Evolutionary conservation across 2,888 invertebrate species (phyloP).

Genomic region (Trichacis sp.): DNA sequence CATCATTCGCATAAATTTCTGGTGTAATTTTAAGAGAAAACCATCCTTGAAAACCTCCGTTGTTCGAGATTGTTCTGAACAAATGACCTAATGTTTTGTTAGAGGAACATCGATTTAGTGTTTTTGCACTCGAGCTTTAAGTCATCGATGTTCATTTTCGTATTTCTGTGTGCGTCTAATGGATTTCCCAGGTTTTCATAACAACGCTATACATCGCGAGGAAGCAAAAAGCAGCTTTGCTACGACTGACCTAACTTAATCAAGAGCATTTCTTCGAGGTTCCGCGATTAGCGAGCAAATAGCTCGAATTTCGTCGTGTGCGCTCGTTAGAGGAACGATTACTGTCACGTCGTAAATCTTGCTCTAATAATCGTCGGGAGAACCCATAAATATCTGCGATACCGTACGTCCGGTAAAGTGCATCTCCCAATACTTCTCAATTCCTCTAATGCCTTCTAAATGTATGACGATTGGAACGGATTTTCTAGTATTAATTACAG

Average conservation of each 20-base stretch:
- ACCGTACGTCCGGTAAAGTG: constrained; percentile 17
- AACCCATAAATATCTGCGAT: constrained; percentile 47
- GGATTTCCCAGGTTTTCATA: constrained; percentile 38
- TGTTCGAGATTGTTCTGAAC: too few species aligned
- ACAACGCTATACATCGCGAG: constrained; percentile 34
- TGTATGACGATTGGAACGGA: too few species aligned
- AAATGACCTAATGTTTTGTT: too few species aligned
- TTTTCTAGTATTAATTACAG: too few species aligned
- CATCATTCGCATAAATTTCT: too few species aligned
- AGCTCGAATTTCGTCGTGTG: constrained; percentile 32
- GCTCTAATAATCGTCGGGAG: constrained; percentile 42
- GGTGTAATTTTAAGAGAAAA: too few species aligned
- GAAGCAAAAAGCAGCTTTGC: constrained; percentile 27
- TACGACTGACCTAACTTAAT: constrained; percentile 41
- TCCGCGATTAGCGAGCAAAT: constrained; percentile 40
- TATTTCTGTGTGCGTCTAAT: constrained; percentile 30
- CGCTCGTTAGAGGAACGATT: constrained; percentile 46
- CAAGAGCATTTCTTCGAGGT: constrained; percentile 36
- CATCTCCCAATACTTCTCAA: constrained; percentile 26
- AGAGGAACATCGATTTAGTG: not conserved
- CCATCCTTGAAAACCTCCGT: too few species aligned
- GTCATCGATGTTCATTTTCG: constrained; percentile 26
- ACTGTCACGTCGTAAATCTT: constrained; percentile 47
- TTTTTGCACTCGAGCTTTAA: constrained; percentile 20
- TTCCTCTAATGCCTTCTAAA: too few species aligned